Evolutionary conservation across 2,797 vertebrate species (phyloP).

Genomic region (Eidolon dupreanum): DNA sequence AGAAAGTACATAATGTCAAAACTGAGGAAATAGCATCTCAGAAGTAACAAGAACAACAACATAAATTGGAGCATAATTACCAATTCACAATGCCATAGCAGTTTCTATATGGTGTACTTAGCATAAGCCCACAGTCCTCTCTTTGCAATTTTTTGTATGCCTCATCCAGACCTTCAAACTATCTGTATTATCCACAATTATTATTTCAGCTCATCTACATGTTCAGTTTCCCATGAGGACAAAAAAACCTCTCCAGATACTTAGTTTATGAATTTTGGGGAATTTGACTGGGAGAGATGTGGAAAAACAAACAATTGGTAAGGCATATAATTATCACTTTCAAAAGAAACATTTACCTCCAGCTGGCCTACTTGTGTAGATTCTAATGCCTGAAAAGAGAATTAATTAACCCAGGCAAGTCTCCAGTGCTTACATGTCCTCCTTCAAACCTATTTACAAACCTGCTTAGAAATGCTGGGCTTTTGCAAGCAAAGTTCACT

Average conservation of each 20-base stretch:
- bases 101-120: slow-evolving; percentile 55
- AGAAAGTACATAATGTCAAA: slow-evolving; percentile 11
- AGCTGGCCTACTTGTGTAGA: slow-evolving; percentile 69
- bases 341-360: slow-evolving; percentile 72
- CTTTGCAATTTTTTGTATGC: slow-evolving; percentile 7
- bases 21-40: background rate
- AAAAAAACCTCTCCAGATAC: slow-evolving; percentile 38
- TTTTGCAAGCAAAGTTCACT: slow-evolving; percentile 64
- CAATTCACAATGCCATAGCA: background rate
- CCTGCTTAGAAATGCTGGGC: slow-evolving; percentile 70
- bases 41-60: slow-evolving; percentile 25
- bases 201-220: slow-evolving; percentile 54
- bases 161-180: background rate
- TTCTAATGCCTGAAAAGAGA: slow-evolving; percentile 76
- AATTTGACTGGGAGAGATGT: slow-evolving; percentile 53
- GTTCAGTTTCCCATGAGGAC: slow-evolving; percentile 30
- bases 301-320: slow-evolving; percentile 66
- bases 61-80: slow-evolving; percentile 12
- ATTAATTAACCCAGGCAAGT: slow-evolving; percentile 79
- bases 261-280: slow-evolving; percentile 51
- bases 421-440: slow-evolving; percentile 57
- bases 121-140: slow-evolving; percentile 13
- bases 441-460: slow-evolving; percentile 69
- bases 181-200: slow-evolving; percentile 15
- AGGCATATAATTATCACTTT: slow-evolving; percentile 72